Evolutionary conservation across 1,140 invertebrate genomes (phyloP).

Genomic region (roundworm (Caenorhabditis elegans)): DNA sequence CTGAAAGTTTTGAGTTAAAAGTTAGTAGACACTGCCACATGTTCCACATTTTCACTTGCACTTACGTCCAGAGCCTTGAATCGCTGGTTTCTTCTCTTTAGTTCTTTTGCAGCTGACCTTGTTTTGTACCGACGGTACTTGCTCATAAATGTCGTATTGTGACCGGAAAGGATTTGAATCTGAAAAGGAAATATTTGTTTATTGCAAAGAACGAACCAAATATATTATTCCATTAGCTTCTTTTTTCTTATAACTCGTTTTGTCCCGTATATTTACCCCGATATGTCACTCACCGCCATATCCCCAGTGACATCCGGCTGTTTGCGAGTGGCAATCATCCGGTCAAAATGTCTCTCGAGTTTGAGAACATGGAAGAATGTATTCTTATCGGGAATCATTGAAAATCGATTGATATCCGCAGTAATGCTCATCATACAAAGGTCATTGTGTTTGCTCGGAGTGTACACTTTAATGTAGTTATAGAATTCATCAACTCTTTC

Average conservation of each 20-base stretch:
- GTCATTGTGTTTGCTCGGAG: constrained; percentile 10
- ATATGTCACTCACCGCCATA: not conserved
- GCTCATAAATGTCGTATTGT: not conserved
- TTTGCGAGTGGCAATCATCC: not conserved
- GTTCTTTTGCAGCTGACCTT: not conserved
- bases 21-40: not conserved
- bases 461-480: constrained; percentile 14
- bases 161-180: constrained; percentile 10
- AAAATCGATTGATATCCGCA: not conserved
- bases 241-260: too few species aligned
- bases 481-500: constrained; percentile 8
- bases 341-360: constrained; percentile 12
- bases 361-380: constrained; percentile 24
- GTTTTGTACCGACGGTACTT: constrained; percentile 8
- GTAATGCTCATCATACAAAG: constrained; percentile 22
- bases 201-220: too few species aligned
- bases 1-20: not conserved
- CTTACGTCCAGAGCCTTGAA: constrained; percentile 5
- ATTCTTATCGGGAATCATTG: not conserved
- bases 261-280: not conserved
- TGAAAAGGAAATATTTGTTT: not conserved
- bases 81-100: not conserved
- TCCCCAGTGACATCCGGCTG: constrained; percentile 6
- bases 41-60: not conserved
- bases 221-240: too few species aligned